These are phyloP conservation scores for Panthera uncia DNA, from an alignment of 2,113 vertebrate genomes.

Conservation along the genomic window DNA sequence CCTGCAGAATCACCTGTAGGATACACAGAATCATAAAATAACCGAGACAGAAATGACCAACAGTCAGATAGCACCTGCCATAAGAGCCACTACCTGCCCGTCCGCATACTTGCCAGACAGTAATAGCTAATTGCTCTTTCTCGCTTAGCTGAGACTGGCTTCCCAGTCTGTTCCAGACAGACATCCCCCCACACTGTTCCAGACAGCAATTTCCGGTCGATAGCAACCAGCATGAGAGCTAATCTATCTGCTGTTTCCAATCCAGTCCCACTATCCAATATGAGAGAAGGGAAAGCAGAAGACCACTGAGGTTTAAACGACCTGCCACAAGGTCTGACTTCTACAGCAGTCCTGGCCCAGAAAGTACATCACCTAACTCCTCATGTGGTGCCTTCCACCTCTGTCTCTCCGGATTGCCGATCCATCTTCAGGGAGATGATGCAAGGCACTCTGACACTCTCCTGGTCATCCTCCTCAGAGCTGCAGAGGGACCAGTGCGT, in stretches of 20 bases:
- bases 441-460: neutral
- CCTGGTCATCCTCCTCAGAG: neutral
- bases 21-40: neutral
- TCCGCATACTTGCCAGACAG: neutral
- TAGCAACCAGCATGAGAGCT: neutral
- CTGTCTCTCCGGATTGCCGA: neutral
- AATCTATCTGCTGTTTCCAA: neutral
- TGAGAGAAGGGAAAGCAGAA: neutral
- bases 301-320: neutral
- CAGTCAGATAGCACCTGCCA: neutral
- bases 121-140: neutral
- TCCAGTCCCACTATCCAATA: neutral
- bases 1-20: neutral
- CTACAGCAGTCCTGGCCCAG: neutral
- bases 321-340: neutral
- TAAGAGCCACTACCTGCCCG: neutral
- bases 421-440: neutral
- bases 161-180: neutral
- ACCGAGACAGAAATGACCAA: neutral
- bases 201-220: neutral
- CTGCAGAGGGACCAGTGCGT: neutral
- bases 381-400: neutral
- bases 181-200: neutral
- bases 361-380: neutral
- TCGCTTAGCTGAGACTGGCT: neutral